Base-by-base conservation (phyloP, 2,888 invertebrate genomes). In the Bursaphelenchus okinawaensis region DNA sequence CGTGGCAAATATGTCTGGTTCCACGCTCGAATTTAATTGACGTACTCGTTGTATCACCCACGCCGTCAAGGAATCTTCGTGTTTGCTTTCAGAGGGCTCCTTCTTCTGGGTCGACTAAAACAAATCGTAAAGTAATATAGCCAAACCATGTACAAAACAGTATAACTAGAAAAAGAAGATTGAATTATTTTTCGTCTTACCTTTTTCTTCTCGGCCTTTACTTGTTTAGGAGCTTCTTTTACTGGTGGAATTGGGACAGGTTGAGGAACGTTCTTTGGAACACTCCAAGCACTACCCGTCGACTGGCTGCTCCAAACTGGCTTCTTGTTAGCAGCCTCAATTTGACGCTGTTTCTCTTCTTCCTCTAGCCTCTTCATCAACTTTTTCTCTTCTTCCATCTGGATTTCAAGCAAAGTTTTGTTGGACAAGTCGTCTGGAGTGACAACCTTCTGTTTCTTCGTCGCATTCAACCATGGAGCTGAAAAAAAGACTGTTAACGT, bases 1-100 rank as follows among this genome's bases (percentile, higher is more conserved):
- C 0, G 60, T 54, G 27, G 71, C 66, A 28, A 77, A 71, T n/a
- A 74, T 68, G 16, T 77, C 76, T 3, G 74, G 70, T 20, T 77
- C 76, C 28, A 77, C 71, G 16, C 40, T 62, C 1, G 68, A 26
- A 59, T 71, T 75, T 52, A 77, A 60, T 51, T 76, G 67, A 24
- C 69, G 68, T 28, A 76, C 61, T 8, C 72, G 63, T 40, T 70
- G 57, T 28, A 69, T 68, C 29, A 73, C 68, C 76, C 76, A 76
- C 50, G 56, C 57, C 12, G 62, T 60, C 26, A 69, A 72, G 28
- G 59, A 28, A 24, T 67, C 67, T 19, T 19, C 19, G 6, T 52
- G 29, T 23, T 65, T 65, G n/a, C 24, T 50, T 7, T 1, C 28
- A 19, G n/a, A 27, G 65, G 54, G 7, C 22, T 28, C 20, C 55